Evolutionary conservation across 2,113 vertebrate genomes (phyloP), one percentile per base, ranked within the genome.

Genomic region (Amia ocellicauda): DNA sequence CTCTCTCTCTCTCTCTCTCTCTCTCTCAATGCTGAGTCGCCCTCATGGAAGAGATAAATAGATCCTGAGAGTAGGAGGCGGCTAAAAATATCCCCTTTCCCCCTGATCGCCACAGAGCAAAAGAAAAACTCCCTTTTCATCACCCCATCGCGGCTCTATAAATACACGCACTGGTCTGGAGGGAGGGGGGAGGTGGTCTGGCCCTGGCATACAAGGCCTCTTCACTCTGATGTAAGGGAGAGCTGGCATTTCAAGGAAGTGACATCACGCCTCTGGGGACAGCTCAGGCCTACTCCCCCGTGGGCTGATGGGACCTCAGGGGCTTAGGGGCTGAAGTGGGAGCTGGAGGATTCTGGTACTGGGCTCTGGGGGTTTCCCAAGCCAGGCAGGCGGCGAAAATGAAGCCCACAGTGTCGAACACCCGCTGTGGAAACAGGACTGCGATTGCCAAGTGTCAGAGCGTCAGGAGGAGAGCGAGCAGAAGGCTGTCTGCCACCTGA

Each of bases 91-190:
- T 61, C 70, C 62, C 51, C 68, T 67, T 71, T 66, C 70, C 65
- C 72, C 64, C 77, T 60, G 69, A 71, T 69, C 81, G 69, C 54
- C 61, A 69, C 68, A 20, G 63, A 60, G 73, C 78, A 71, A 69
- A 75, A 72, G 74, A 83, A 85, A 85, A 87, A 81, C 81, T 81
- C 83, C 81, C 81, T 82, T 85, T 82, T 86, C 84, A 84, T 73
- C 79, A 60, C 78, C 86, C 80, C 76, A 66, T 80, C 83, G 55
- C 67, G 51, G 56, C 2, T 69, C 75, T 89, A 89, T 89, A 82
- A 86, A 89, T 89, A 88, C 66, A 70, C 72, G 31, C 60, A 40
- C 17, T 62, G 23, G 45, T 41, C 63, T 68, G 73, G 69, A 63
- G 70, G 64, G 49, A 62, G 69, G n/a, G n/a, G n/a, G n/a, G 51